Base-by-base conservation (phyloP, 2,888 invertebrate genomes). In the Epiblema foenella region DNA sequence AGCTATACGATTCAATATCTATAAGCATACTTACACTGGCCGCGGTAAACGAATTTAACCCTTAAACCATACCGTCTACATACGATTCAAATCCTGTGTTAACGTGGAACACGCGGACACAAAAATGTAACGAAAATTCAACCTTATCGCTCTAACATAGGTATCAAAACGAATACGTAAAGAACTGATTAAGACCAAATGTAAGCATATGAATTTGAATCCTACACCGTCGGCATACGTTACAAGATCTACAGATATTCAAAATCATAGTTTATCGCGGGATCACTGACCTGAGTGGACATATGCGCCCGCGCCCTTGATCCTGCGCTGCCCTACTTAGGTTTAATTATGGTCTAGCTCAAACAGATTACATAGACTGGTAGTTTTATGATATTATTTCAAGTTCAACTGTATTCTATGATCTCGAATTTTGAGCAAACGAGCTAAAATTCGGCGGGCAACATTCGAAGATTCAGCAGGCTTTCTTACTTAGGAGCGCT, bases 231-330 rank as follows among this genome's bases (percentile, higher is more conserved):
- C 4, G 5, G 11, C 9, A 29, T 11, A 46, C n/a, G 46, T 0
- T 60, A 24, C 10, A 29, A 46, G 29, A 17, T 46, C 9, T 15
- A 11, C 1, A n/a, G 42, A 1, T 29, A 46, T 51, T 39, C 29
- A 56, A 17, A 49, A 63, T 63, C 20, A 54, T 33, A 60, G 20
- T 69, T 69, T 69, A 69, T 69, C 56, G 63, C 66, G 51, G n/a
- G 20, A 37, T 42, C 37, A 49, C n/a, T n/a, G 67, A 59, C 51
- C 67, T 15, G 59, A 29, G 59, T 65, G 64, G 64, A 24, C 64
- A 42, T 29, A 68, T 59, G 68, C 52, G 68, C 59, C 7, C 17
- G 68, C 68, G 68, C 68, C 68, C 60, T 68, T 68, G 67, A 68
- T 68, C 67, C 67, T 58, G 56, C 17, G 42, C 18, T 58, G 67